These are phyloP conservation scores for Fragum whitleyi DNA, from an alignment of 2,888 invertebrate genomes.

Conservation along the genomic window DNA sequence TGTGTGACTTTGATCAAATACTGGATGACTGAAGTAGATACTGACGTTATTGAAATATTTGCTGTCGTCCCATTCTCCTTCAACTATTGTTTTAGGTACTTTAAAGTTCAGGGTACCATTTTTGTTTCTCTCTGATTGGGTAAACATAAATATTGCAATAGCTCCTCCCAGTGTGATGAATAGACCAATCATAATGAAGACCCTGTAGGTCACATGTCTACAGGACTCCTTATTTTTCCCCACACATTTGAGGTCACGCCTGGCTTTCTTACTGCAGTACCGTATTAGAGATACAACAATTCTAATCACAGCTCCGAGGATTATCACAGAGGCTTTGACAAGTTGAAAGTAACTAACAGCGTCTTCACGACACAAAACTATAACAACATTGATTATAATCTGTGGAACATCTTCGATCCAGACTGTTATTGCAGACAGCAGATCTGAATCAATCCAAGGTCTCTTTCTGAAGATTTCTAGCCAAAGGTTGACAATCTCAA, in stretches of 20 bases:
- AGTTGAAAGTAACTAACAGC: constrained; percentile 75
- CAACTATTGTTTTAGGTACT: constrained; percentile 70
- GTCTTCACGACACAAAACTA: constrained; percentile 73
- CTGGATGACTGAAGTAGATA: constrained; percentile 74
- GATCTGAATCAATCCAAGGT: constrained; percentile 67
- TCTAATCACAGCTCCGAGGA: constrained; percentile 71
- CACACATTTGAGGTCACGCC: constrained; percentile 59
- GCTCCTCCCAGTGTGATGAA: constrained; percentile 70
- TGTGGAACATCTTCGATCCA: constrained; percentile 75
- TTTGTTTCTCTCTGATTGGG: constrained; percentile 74
- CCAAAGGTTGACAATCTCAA: constrained; percentile 67
- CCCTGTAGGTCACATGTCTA: constrained; percentile 71
- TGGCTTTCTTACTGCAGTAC: constrained; percentile 69
- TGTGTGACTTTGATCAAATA: constrained; percentile 58
- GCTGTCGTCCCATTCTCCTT: constrained; percentile 73
- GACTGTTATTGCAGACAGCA: constrained; percentile 66
- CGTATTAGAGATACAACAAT: constrained; percentile 66
- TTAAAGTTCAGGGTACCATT: constrained; percentile 74
- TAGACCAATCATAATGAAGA: constrained; percentile 75
- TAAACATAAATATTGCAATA: constrained; percentile 75
- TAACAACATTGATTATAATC: constrained; percentile 69
- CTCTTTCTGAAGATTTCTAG: constrained; percentile 65
- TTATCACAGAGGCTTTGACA: constrained; percentile 71
- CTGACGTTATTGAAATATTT: constrained; percentile 78
- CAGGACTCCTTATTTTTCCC: constrained; percentile 57